A percentile compares a stretch with the other conserved stretches of the same genome.
phyloP scores from a whole-genome alignment of 1,140 invertebrate species.

The Hyposmocoma kahamanoa region DNA sequence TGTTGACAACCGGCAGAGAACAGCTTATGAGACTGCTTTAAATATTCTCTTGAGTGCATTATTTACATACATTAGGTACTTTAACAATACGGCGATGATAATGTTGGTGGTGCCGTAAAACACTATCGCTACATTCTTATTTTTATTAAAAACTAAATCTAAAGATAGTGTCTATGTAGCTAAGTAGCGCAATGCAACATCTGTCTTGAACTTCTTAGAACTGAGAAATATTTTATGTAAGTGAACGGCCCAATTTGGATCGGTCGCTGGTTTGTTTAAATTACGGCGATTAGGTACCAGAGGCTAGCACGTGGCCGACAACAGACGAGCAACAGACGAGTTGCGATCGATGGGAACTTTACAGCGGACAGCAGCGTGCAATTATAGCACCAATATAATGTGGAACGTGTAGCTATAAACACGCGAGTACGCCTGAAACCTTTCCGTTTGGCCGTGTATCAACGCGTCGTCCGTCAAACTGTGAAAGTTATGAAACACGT shows the following conservation, averaged over 20 bases:
- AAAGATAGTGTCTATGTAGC: too few species aligned
- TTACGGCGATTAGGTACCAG: slow-evolving; percentile 49
- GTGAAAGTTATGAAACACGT: too few species aligned
- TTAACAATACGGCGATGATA: too few species aligned
- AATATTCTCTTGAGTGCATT: background rate
- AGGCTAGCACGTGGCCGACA: slow-evolving; percentile 46
- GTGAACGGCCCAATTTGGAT: slow-evolving; percentile 46
- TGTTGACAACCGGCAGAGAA: background rate
- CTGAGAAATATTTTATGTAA: slow-evolving; percentile 47
- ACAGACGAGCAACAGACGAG: slow-evolving; percentile 45
- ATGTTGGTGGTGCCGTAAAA: too few species aligned
- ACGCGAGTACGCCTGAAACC: background rate
- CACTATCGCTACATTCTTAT: too few species aligned
- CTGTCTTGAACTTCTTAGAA: slow-evolving; percentile 43
- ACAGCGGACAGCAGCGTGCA: slow-evolving; percentile 35
- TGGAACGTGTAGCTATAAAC: slow-evolving; percentile 15
- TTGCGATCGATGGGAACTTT: slow-evolving; percentile 36
- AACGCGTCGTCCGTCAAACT: slow-evolving; percentile 22
- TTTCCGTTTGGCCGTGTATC: slow-evolving; percentile 33
- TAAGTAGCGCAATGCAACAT: too few species aligned
- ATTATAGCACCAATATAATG: slow-evolving; percentile 45
- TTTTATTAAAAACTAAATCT: too few species aligned
- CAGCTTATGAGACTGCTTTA: slow-evolving; percentile 13
- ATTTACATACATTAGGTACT: too few species aligned
- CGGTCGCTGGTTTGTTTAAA: slow-evolving; percentile 50